Evolutionary conservation across 2,113 vertebrate species (phyloP).

Genomic region (Hassar affinis): DNA sequence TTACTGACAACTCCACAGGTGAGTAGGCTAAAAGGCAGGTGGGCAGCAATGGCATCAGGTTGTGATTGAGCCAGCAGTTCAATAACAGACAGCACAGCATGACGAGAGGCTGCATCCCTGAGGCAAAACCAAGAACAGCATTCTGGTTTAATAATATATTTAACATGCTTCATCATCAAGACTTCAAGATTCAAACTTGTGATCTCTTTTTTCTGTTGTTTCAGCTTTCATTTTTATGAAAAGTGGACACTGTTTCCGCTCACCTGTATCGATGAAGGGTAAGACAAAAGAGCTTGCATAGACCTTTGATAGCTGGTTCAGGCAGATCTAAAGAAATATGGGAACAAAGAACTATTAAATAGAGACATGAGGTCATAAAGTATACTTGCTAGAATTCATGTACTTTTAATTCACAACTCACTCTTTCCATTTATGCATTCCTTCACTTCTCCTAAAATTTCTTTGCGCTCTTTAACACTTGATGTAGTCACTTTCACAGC

Average conservation of each 20-base stretch:
- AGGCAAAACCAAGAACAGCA: neutral
- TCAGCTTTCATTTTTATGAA: neutral
- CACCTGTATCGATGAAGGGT: conserved; percentile 94
- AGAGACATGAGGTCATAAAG: neutral
- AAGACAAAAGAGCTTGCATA: conserved; percentile 95
- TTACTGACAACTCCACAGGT: conserved; percentile 83
- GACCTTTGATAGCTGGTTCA: conserved; percentile 88
- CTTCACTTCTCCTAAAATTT: conserved; percentile 85
- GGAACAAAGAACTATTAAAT: neutral
- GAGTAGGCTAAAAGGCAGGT: conserved; percentile 84
- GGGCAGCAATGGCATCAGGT: conserved; percentile 81
- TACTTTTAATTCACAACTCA: conserved; percentile 57
- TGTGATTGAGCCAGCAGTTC: conserved; percentile 85
- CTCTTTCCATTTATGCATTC: conserved; percentile 86
- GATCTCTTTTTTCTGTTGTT: neutral
- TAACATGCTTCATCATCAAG: neutral
- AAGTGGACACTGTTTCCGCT: conserved; percentile 31
- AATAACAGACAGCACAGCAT: conserved; percentile 84
- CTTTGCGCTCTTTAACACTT: conserved; percentile 89
- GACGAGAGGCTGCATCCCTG: conserved; percentile 89
- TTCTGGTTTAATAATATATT: neutral
- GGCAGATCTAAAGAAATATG: conserved; percentile 70
- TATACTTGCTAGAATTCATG: neutral
- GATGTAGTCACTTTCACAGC: conserved; percentile 91
- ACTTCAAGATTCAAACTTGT: neutral